Conservation (phyloP, 2,888 invertebrate genomes). For the Rutpela maculata region DNA sequence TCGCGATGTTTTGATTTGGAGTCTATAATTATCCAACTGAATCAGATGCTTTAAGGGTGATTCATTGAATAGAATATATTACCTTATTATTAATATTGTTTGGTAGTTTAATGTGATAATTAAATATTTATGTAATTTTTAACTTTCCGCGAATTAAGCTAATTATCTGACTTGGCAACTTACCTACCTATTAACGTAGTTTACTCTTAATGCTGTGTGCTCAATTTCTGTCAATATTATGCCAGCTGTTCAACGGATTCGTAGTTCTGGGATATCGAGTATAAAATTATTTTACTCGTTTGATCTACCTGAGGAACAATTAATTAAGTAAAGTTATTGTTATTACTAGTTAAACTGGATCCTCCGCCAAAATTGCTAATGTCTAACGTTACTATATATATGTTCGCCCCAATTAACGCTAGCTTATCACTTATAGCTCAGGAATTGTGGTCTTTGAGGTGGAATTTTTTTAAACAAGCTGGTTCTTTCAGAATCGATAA, state of each 20-base stretch:
- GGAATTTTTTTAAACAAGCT: too few relatives aligned
- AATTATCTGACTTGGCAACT: not conserved
- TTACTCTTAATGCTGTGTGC: not conserved
- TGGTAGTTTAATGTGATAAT: not conserved
- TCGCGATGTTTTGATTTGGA: not conserved
- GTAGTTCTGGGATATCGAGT: not conserved
- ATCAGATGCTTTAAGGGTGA: not conserved
- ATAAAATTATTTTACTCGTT: not conserved
- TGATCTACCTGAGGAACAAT: not conserved
- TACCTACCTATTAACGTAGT: not conserved
- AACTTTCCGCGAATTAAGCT: not conserved
- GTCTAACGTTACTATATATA: too few relatives aligned
- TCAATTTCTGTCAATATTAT: not conserved
- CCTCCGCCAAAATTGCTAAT: too few relatives aligned
- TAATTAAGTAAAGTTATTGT: not conserved
- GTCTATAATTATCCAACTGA: not conserved
- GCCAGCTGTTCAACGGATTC: not conserved
- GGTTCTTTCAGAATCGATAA: too few relatives aligned
- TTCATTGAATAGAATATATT: not conserved
- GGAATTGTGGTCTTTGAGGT: too few relatives aligned
- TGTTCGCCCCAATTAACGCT: too few relatives aligned
- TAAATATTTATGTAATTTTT: conserved; percentile 2
- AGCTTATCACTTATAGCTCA: too few relatives aligned
- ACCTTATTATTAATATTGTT: not conserved
- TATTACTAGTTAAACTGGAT: not conserved